These are phyloP conservation scores for Novumbra hubbsi DNA, from an alignment of 2,797 vertebrate genomes.

Conservation along the genomic window DNA sequence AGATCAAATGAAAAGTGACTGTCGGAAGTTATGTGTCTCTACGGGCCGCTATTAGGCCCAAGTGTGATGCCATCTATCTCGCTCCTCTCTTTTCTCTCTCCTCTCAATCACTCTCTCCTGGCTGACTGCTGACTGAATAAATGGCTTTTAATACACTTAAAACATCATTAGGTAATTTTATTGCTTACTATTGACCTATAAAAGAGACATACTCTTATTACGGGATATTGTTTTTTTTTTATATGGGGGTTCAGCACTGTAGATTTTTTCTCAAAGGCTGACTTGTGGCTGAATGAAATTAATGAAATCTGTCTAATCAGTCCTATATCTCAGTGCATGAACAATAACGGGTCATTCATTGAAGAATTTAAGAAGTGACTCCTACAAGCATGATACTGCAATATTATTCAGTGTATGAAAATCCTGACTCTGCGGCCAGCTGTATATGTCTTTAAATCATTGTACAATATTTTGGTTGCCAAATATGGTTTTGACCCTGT, in stretches of 20 bases:
- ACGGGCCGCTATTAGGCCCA: constrained; percentile 33
- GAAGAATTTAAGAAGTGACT: too few species aligned
- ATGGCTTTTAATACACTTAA: constrained; percentile 42
- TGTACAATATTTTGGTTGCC: too few species aligned
- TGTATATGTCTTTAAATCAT: too few species aligned
- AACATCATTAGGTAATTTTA: constrained; percentile 36
- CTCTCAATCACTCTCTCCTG: constrained; percentile 16
- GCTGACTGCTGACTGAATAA: constrained; percentile 31
- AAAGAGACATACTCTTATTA: constrained; percentile 30
- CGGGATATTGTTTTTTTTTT: not conserved
- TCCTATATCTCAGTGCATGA: too few species aligned
- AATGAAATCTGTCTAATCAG: too few species aligned
- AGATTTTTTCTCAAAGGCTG: not conserved
- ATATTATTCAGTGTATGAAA: too few species aligned
- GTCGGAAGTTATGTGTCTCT: constrained; percentile 42
- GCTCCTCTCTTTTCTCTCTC: not conserved
- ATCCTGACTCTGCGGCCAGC: too few species aligned
- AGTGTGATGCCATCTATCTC: constrained; percentile 34
- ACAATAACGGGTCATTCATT: too few species aligned
- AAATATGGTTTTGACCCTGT: too few species aligned
- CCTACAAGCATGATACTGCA: too few species aligned
- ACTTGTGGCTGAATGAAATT: too few species aligned
- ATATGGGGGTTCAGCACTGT: not conserved
- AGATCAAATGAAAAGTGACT: constrained; percentile 53
- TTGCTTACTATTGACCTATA: constrained; percentile 25